Evolutionary conservation across 2,797 vertebrate genomes (phyloP).

Genomic region (Adrianichthys oophorus): DNA sequence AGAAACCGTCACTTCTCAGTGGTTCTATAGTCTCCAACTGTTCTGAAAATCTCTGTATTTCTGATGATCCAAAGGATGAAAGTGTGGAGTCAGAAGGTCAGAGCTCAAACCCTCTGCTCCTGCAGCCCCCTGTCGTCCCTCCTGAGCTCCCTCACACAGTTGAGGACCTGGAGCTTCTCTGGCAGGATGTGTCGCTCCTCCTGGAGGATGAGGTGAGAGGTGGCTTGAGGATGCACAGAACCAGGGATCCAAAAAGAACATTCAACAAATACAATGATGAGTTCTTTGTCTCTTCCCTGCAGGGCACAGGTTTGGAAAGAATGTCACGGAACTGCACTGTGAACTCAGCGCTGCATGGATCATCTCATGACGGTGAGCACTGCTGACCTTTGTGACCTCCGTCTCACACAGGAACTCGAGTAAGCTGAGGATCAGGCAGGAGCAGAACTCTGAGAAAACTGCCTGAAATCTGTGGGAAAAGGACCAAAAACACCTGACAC

Average conservation of each 20-base stretch:
- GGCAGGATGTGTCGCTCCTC: constrained; percentile 92
- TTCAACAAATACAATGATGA: not conserved
- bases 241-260: not conserved
- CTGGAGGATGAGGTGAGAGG: constrained; percentile 88
- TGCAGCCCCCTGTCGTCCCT: constrained; percentile 73
- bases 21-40: no score
- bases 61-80: constrained; percentile 34
- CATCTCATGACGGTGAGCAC: no score
- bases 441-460: no score
- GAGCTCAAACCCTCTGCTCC: constrained; percentile 51
- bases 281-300: constrained; percentile 3
- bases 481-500: no score
- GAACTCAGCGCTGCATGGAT: no score
- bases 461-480: no score
- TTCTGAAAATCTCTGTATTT: no score
- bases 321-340: no score
- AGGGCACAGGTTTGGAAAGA: constrained; percentile 82
- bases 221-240: not conserved
- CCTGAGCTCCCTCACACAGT: constrained; percentile 78
- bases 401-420: no score
- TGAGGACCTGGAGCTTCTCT: constrained; percentile 90
- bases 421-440: no score
- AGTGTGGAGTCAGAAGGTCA: constrained; percentile 64
- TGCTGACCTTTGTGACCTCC: no score
- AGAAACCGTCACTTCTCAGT: no score